Base-by-base conservation (phyloP, 2,797 vertebrate species). In the Ctenochaetus hawaiiensis region DNA sequence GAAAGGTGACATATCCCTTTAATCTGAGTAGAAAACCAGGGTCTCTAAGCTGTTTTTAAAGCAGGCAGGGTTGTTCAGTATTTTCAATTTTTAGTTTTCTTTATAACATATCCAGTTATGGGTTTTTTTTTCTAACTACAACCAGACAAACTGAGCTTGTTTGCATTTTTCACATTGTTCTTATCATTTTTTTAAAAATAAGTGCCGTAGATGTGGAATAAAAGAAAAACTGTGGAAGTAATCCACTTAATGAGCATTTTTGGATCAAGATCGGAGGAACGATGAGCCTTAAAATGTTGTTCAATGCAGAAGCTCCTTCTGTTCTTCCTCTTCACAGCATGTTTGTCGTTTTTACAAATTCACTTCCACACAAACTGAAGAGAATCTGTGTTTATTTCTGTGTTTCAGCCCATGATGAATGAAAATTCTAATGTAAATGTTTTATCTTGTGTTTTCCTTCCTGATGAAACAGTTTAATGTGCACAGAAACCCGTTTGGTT, bases 1-100 rank as follows among this genome's bases (percentile, higher is more conserved):
- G 52, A 67, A 68, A 67, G 67, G 72, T 72, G 81, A 71, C 16
- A 61, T 68, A 60, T 66, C 74, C 47, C 61, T 84, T 79, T 78
- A 75, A 59, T 7, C 3, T 51, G 54, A 62, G 66, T 57, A 30
- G 26, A 58, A 61, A 67, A 72, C 37, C 64, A 68, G 66, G 77
- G 71, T 82, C 26, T 74, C 17, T 41, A 45, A 23, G 22, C 20
- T 71, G 49, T 30, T 67, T 37, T 17, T 1, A 17, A 39, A 54
- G 59, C 66, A 71, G 45, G 52, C 5, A 0, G 52, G 34, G 23
- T 22, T 64, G 16, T 4, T 11, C 51, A 45, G 17, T n/a, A 7
- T 49, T 18, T 17, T 23, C 8, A 39, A 12, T 56, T 5, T 13
- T 45, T 45, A 47, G 26, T 30, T 30, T 30, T 30, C 26, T 4